Evolutionary conservation across 1,140 invertebrate species (phyloP).

Genomic region (Drosophila rufa): DNA sequence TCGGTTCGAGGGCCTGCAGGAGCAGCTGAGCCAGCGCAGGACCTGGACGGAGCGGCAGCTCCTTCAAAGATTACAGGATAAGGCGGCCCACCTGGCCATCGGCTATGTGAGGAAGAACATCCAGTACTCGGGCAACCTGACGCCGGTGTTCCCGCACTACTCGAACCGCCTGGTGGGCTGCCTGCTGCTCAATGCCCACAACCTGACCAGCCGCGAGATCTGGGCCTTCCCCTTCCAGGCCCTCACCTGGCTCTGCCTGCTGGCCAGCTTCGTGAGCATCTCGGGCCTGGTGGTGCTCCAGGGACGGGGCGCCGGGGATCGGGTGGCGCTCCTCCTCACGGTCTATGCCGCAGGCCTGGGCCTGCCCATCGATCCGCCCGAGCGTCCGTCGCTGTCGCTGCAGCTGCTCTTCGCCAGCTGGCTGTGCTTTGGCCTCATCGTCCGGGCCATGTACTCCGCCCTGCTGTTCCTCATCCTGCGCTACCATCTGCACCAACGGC

Average conservation of each 20-base stretch:
- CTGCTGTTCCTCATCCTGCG: slow-evolving; percentile 58
- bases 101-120: slow-evolving; percentile 56
- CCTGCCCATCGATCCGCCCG: slow-evolving; percentile 28
- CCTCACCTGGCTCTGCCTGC: slow-evolving; percentile 43
- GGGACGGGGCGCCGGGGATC: neutral
- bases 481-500: slow-evolving; percentile 48
- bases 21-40: slow-evolving; percentile 2
- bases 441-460: slow-evolving; percentile 60
- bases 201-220: slow-evolving; percentile 55
- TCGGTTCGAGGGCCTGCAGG: slow-evolving; percentile 20
- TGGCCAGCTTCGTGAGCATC: slow-evolving; percentile 36
- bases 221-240: slow-evolving; percentile 54
- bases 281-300: slow-evolving; percentile 35
- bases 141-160: slow-evolving; percentile 56
- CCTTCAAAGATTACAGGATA: slow-evolving; percentile 22
- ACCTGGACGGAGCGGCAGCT: slow-evolving; percentile 46
- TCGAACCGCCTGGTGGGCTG: slow-evolving; percentile 51
- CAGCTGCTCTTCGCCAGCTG: slow-evolving; percentile 51
- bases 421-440: slow-evolving; percentile 48
- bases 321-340: slow-evolving; percentile 37
- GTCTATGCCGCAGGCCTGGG: slow-evolving; percentile 43
- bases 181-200: slow-evolving; percentile 48
- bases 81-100: slow-evolving; percentile 51
- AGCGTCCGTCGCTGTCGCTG: slow-evolving; percentile 32
- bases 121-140: slow-evolving; percentile 36